phyloP scores from a whole-genome alignment of 2,797 vertebrate genomes.

The Lepus townsendii region DNA sequence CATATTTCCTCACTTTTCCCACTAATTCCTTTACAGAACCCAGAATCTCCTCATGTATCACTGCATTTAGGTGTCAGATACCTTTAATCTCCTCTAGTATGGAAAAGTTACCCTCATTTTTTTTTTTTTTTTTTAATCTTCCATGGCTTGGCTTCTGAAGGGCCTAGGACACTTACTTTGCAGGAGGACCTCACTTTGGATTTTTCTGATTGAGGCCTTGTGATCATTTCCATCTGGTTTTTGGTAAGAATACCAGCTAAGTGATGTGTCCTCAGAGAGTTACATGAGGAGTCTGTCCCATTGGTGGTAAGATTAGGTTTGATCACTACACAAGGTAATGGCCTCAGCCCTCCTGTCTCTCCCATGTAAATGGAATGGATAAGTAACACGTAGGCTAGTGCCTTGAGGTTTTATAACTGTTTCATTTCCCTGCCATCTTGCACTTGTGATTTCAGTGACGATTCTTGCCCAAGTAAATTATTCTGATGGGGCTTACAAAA shows the following conservation, averaged over 20 bases:
- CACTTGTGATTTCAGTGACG: neutral
- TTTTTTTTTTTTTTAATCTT: neutral
- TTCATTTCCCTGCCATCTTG: neutral
- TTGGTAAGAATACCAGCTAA: neutral
- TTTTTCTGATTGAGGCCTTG: neutral
- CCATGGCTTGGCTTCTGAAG: neutral
- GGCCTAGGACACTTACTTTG: neutral
- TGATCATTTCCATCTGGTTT: neutral
- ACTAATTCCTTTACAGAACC: neutral
- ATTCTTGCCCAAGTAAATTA: constrained; percentile 29
- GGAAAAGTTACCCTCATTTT: neutral
- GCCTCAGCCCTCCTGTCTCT: neutral
- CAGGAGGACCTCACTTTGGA: neutral
- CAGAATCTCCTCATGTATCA: neutral
- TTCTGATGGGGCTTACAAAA: constrained; percentile 2
- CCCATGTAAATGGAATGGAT: neutral
- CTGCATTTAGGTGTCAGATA: neutral
- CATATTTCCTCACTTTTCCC: neutral
- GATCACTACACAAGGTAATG: neutral
- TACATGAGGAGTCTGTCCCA: neutral
- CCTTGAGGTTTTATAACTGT: neutral
- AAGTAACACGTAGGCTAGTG: neutral
- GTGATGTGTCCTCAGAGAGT: neutral
- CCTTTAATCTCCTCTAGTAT: neutral
- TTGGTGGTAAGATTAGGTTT: neutral